Percentiles rank a stretch among this genome's conserved stretches.
Evolutionary conservation across 1,140 invertebrate genomes (phyloP).

Genomic region (Xylocopa sonorina): DNA sequence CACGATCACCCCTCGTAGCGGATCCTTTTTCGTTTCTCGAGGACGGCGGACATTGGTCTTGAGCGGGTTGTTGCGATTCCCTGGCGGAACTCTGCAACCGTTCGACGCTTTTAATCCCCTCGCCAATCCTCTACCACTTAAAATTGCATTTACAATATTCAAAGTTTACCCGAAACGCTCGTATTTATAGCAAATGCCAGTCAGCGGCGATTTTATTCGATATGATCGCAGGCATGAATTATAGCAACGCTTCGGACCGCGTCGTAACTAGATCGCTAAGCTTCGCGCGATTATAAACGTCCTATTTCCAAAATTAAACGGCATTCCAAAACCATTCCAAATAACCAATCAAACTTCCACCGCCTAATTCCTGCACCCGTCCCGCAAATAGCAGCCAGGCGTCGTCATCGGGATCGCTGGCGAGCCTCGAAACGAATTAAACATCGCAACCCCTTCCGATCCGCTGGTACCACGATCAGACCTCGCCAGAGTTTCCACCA

Average conservation of each 20-base stretch:
- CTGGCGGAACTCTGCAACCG: background rate
- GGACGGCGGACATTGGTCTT: background rate
- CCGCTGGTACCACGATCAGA: background rate
- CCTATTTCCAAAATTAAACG: background rate
- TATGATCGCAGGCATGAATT: no score
- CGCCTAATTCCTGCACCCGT: background rate
- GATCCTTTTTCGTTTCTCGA: background rate
- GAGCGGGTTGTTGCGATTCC: background rate
- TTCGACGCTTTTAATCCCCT: no score
- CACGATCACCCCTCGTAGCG: conserved; percentile 60
- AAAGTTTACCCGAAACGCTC: no score
- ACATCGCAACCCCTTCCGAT: background rate
- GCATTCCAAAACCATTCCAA: background rate
- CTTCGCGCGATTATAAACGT: no score
- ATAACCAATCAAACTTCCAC: background rate
- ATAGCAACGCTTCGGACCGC: no score
- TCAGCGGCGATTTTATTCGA: no score
- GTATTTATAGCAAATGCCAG: no score
- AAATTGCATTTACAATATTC: no score
- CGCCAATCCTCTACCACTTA: no score
- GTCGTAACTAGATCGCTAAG: no score
- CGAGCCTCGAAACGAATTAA: background rate
- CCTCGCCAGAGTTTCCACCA: background rate
- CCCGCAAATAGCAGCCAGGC: background rate
- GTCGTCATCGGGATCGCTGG: no score